A percentile compares a stretch with the other conserved stretches of the same genome.
Evolutionary conservation across 2,888 invertebrate species (phyloP).

Genomic region (Amphimallon solstitiale): DNA sequence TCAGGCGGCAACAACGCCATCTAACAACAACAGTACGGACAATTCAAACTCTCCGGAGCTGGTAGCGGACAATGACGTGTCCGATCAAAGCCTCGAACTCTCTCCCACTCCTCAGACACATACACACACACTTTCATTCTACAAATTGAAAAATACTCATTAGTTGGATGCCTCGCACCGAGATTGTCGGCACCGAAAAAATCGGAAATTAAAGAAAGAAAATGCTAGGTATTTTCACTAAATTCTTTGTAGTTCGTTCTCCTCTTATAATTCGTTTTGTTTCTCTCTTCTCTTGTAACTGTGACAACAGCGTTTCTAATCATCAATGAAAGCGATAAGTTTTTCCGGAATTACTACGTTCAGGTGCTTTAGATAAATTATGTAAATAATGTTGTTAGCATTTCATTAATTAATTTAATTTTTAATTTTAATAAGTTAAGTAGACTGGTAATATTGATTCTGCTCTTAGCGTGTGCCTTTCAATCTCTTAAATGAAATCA

Average conservation of each 20-base stretch:
- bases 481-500: too few species aligned
- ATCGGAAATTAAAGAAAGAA: constrained; percentile 41
- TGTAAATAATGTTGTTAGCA: too few species aligned
- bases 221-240: constrained; percentile 39
- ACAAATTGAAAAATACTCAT: constrained; percentile 66
- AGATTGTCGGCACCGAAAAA: constrained; percentile 39
- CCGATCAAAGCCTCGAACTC: constrained; percentile 57
- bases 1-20: constrained; percentile 35
- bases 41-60: constrained; percentile 44
- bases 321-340: background rate
- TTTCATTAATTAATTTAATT: too few species aligned
- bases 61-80: constrained; percentile 59
- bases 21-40: constrained; percentile 40
- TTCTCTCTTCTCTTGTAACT: background rate
- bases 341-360: background rate
- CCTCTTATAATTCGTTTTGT: constrained; percentile 1
- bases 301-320: constrained; percentile 23
- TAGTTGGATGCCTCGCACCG: constrained; percentile 62
- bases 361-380: background rate
- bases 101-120: constrained; percentile 8
- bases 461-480: too few species aligned
- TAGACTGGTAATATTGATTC: too few species aligned
- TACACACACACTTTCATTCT: constrained; percentile 55
- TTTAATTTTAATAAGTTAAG: too few species aligned
- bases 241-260: constrained; percentile 22